Base-by-base conservation (phyloP, 2,797 vertebrate genomes). In the Schizopygopsis pylzovi region DNA sequence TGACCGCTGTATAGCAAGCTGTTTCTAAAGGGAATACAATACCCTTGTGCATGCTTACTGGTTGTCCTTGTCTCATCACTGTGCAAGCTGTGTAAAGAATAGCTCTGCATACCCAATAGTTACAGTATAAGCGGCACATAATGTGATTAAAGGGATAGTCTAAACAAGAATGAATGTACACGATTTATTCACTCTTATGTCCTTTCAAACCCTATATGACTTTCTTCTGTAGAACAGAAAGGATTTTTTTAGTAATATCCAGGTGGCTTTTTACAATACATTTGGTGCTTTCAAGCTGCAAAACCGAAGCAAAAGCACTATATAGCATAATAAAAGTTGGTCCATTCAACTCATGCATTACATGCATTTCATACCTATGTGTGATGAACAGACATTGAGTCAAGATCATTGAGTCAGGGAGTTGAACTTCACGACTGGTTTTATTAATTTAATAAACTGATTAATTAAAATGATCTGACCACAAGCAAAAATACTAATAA, bases 1-100 rank as follows among this genome's bases (percentile, higher is more conserved):
- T 28, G 90, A 90, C 86, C 4, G n/a, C 87, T 88, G 45, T 91
- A 91, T 92, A 91, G 92, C 86, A 70, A 72, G 8, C 67, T 49
- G 13, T 25, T 79, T 71, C 65, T 81, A 56, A 80, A 80, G 47
- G 67, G 78, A 79, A 67, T 75, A 79, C 47, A 80, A 72, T 65
- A 71, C 70, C 77, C 45, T 76, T 59, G 78, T 59, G 61, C 13
- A 47, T 68, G 37, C 77, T 63, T 15, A 70, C 47, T 22, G 22
- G 59, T 76, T 61, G 52, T 54, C 70, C 61, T 72, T 28, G 71
- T 82, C 61, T 77, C 63, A 79, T 72, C 83, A 70, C 47, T 16
- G 13, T 52, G 16, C 68, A 65, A 67, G 47, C 63, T 6, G 22
- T 65, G 71, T 28, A 20, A 70, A 81, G 73, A 49, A 41, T 39